Evolutionary conservation across 2,113 vertebrate genomes (phyloP), one percentile per base, ranked within the genome.

Genomic region (Grammomys surdaster): DNA sequence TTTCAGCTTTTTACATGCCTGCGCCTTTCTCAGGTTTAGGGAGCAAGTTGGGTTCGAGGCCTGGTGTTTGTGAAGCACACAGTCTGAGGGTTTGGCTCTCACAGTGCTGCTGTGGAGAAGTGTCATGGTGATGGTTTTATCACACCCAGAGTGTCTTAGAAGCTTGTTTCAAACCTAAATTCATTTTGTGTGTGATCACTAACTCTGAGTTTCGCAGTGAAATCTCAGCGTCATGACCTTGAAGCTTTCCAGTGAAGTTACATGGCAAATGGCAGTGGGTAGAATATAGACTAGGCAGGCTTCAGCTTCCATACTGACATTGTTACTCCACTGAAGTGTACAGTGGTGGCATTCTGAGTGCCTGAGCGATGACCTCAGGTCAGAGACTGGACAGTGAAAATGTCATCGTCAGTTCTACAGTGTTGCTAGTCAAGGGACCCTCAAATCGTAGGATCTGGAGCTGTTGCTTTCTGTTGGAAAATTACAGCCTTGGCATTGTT

Each of bases 21-120:
- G 70, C 14, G 33, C 63, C 60, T 63, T 91, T 80, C 70, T 91
- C 26, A 14, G 67, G 84, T 72, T 95, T 51, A 76, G 33, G 33
- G 43, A 95, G 40, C 31, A 82, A 5, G 40, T 84, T 94, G 89
- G 40, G 31, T 76, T 95, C 31, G 69, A 1, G 46, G 16, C 87
- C 24, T 76, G 54, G 70, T 58, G 20, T 85, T 33, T 90, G 46
- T 65, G 84, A 94, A 90, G 60, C 31, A 19, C 24, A 6, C 51
- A 58, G 19, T 86, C 0, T 94, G 95, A 80, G 0, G 13, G 7
- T 36, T 70, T 60, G 77, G 46, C 54, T 54, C 43, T 88, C 60
- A 54, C 6, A 2, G 36, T 92, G 92, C 84, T 95, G 85, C 28
- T 88, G 8, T 56, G 82, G 46, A 4, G 90, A 91, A 95, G 46